Base-by-base conservation (phyloP, 30 jellyfish, hydroid and myxozoan species). In the Aurelia sp. region DNA sequence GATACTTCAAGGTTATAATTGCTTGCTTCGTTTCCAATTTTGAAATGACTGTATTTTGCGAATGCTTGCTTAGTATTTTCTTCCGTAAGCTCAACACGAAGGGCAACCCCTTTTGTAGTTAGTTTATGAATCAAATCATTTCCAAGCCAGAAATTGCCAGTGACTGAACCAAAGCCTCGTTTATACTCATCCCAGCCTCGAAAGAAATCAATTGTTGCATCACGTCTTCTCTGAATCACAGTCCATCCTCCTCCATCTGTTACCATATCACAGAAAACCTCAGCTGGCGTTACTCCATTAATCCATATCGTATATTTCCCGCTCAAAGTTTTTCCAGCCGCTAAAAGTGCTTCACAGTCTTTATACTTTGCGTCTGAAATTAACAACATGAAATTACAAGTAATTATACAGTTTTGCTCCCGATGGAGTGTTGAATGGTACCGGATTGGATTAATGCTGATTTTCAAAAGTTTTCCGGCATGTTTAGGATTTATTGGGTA, bases 161-260 rank as follows among this genome's bases (percentile, higher is more conserved):
- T 40, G 53, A 71, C 67, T n/a, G 70, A 76, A 13, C 92, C 92
- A 51, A 84, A 84, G 22, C 93, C 93, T 19, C 19, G 62, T 55
- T 30, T 63, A 59, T 84, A 84, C n/a, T 72, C 87, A 15, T 38
- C 44, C 93, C 93, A 84, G 22, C 63, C 76, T 41, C 88, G 81
- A 55, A 72, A 48, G 74, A 84, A 84, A 33, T 50, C 38, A 35
- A 47, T 65, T 27, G 50, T 52, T 20, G 55, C 87, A 4, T 74
- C 63, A 4, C 74, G 80, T 30, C 93, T 87, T 58, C 81, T 50
- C 44, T 84, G 93, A 63, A 84, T 57, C 58, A 74, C 81, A 4
- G 82, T 84, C 93, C 93, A 84, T 5, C 93, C 93, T 7, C 91
- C 91, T 4, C 85, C 91, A 15, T 79, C 73, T 8, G 90, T 79